These are phyloP conservation scores for Xenopus tropicalis DNA, from an alignment of 2,113 vertebrate species.

Conservation along the genomic window UCB_Xtro_10.0 CM004449.2:127390001-127390500, in stretches of 20 bases:
- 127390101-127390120: background rate
- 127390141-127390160: background rate
- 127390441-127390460: conserved; percentile 54
- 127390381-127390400: no score
- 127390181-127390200: background rate
- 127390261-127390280: no score
- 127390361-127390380: no score
- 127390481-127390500: conserved; percentile 57
- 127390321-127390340: no score
- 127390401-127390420: conserved; percentile 83
- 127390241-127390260: no score
- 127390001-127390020: no score
- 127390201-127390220: background rate
- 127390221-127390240: background rate
- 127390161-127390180: background rate
- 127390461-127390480: conserved; percentile 49
- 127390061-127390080: no score
- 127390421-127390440: conserved; percentile 79
- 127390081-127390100: background rate
- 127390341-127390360: no score
- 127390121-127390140: background rate
- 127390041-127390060: background rate
- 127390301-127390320: no score
- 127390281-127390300: no score
- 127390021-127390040: no score